Evolutionary conservation across 2,113 vertebrate genomes (phyloP).

Genomic region (Gallinago media): DNA sequence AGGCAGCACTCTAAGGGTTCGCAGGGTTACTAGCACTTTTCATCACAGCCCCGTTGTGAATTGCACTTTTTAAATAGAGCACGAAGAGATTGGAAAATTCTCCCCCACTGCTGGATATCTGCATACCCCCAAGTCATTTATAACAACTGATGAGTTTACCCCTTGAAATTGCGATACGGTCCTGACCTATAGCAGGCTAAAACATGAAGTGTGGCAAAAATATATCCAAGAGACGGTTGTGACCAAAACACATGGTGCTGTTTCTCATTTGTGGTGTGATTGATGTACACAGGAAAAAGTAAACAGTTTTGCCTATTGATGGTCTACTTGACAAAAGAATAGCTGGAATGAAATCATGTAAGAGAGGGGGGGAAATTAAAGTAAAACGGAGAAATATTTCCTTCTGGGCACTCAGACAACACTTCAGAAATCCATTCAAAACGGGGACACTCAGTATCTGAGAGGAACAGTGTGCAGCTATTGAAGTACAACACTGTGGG

Average conservation of each 20-base stretch:
- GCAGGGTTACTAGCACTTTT: not conserved
- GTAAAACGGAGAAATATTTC: not conserved
- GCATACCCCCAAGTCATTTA: not conserved
- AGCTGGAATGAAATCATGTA: not conserved
- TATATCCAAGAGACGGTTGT: not conserved
- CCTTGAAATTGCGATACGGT: not conserved
- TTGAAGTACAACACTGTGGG: not conserved
- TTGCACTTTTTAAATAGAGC: not conserved
- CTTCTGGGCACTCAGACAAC: not conserved
- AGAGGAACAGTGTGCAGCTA: not conserved
- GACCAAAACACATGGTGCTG: not conserved
- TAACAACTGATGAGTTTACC: not conserved
- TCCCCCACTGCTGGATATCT: not conserved
- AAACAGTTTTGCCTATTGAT: not conserved
- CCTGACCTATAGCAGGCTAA: not conserved
- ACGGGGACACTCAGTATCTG: not conserved
- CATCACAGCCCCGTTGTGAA: not conserved
- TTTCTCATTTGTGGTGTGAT: not conserved
- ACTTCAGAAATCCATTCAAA: not conserved
- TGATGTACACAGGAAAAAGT: not conserved
- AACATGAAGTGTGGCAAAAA: not conserved
- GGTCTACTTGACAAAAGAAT: not conserved
- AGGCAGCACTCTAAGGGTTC: not conserved
- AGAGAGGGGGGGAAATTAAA: rapidly evolving
- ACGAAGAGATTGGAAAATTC: not conserved